Base-by-base conservation (phyloP, 2,113 vertebrate species). In the Gracilinanus agilis region DNA sequence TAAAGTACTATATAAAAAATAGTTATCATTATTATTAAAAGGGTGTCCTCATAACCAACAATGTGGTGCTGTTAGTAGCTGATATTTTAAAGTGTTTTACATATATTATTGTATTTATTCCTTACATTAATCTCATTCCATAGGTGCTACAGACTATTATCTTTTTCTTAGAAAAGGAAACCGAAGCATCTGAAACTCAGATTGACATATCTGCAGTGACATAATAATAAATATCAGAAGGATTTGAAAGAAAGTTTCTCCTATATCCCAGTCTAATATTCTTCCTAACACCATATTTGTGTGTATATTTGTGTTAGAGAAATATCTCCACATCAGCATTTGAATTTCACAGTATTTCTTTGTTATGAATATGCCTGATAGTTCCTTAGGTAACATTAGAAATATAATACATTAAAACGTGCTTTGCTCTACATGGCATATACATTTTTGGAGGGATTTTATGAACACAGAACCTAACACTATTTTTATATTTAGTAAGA, bases 401-500 rank as follows among this genome's bases (percentile, higher is more conserved):
- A 95, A 54, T 92, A 92, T 90, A 94, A 94, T 49, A 94, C 24
- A 44, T 75, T 2, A 56, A 94, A 67, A 44, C 3, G 49, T 44
- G 54, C 88, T 93, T 55, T 92, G 19, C 16, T 83, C 67, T 83
- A 10, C n/a, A 90, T 27, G 27, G 10, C 49, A 90, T 27, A 53
- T 29, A 53, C 0, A 56, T 54, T 92, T 93, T 95, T 53, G 3
- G 54, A 67, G 40, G 24, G 90, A 94, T 92, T 95, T 97, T 95
- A 55, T 89, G 90, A 97, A 93, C 6, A 93, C 96, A 55, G 92
- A 67, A 89, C 54, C 11, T 7, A 91, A 94, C 9, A 55, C 44
- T 90, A 53, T 54, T 95, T 97, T 94, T 53, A 16, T 95, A 92
- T 90, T 95, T 91, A 88, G 23, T 95, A 97, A 94, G 53, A 11